Base-by-base conservation (phyloP, 1,140 invertebrate genomes). In the Musca domestica region DNA sequence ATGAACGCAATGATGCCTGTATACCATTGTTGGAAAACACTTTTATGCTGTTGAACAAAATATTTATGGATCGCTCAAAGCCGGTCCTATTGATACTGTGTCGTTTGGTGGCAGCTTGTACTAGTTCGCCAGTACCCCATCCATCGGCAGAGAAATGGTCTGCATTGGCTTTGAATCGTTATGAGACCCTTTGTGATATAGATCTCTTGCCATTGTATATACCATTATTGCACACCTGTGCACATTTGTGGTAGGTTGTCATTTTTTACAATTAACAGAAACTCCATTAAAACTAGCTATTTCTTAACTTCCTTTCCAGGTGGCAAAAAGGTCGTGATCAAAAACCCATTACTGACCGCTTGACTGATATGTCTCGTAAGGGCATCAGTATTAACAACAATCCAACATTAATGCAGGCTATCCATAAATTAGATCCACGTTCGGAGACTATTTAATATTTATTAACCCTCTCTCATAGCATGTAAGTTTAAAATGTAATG, bases 11-110 rank as follows among this genome's bases (percentile, higher is more conserved):
- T 82, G 85, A 86, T 71, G 81, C 86, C 73, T 90, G 90, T 25
- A 82, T 88, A 49, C 84, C 85, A 20, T 74, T 90, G 23, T 82
- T 93, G 52, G 90, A 92, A 80, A 89, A 88, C 74, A 88, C 83
- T 72, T 90, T 92, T 74, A 87, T 87, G 71, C 81, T 93, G 71
- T 82, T 92, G 67, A 92, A 91, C 81, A 92, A 89, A 82, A 80
- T 92, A 9, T 89, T 88, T 69, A 91, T 89, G 67, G 88, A 91
- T 75, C 84, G 87, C 68, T 89, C 90, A 14, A 82, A 85, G 7
- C 84, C 85, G n/a, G 88, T 91, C 9, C 81, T 92, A 5, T 76
- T 90, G 49, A 86, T 88, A n/a, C 76, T 94, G 30, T 92, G 91
- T 74, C 86, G 90, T 25, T 80, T 93, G 15, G 87, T 92, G 20